Evolutionary conservation across 2,888 invertebrate species (phyloP).

Genomic region (Xestobium rufovillosum): DNA sequence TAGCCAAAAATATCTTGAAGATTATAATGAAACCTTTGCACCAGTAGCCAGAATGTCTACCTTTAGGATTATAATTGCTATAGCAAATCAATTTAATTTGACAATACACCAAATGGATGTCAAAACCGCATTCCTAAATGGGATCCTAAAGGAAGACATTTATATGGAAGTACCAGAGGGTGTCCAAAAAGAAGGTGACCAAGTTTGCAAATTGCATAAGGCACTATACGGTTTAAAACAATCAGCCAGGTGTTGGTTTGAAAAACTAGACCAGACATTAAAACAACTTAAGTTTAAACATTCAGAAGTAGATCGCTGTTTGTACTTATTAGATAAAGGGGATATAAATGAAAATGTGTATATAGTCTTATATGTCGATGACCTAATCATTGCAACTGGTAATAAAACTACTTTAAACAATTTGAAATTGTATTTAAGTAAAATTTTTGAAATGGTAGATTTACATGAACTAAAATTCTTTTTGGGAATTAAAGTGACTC

Average conservation of each 20-base stretch:
- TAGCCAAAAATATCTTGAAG: conserved; percentile 9
- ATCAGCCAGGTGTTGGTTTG: conserved; percentile 5
- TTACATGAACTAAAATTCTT: conserved; percentile 4
- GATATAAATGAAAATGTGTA: conserved; percentile 7
- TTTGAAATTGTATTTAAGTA: not conserved
- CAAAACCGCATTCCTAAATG: conserved; percentile 14
- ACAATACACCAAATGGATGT: conserved; percentile 14
- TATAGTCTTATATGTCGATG: conserved; percentile 9
- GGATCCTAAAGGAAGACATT: conserved; percentile 8
- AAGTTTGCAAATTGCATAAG: conserved; percentile 13
- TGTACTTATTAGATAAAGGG: conserved; percentile 9
- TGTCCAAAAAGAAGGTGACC: not conserved
- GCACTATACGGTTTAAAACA: conserved; percentile 8
- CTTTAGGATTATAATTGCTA: conserved; percentile 9
- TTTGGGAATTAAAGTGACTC: not conserved
- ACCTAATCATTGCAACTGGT: conserved; percentile 1
- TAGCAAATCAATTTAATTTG: conserved; percentile 11
- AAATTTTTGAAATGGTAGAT: conserved; percentile 7
- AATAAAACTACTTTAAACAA: not conserved
- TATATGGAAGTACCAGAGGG: conserved; percentile 14
- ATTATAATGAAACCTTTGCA: conserved; percentile 15
- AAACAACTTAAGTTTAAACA: conserved; percentile 7
- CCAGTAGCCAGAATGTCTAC: conserved; percentile 13
- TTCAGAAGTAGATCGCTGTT: not conserved
- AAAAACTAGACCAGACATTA: conserved; percentile 7